These are phyloP conservation scores for Microcebus tavaratra DNA, from an alignment of 2,113 vertebrate species.

Conservation along the genomic window DNA sequence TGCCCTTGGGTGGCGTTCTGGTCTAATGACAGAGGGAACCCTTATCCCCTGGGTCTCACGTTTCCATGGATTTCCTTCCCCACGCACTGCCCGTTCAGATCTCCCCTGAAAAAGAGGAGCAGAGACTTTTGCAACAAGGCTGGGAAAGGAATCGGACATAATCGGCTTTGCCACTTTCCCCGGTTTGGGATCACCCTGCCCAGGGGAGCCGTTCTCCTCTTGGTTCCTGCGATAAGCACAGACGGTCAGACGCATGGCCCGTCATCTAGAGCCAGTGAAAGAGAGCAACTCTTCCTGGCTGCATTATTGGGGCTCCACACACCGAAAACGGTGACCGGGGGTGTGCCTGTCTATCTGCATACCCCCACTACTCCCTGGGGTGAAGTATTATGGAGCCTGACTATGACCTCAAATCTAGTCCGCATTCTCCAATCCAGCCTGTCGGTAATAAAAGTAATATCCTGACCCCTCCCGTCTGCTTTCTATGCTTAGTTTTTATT, in stretches of 20 bases:
- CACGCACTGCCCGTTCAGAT: background rate
- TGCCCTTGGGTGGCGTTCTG: too few species aligned
- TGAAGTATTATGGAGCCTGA: background rate
- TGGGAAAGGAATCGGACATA: background rate
- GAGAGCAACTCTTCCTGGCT: background rate
- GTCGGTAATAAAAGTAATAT: background rate
- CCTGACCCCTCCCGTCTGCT: background rate
- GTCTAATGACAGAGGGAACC: background rate
- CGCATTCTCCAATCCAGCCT: background rate
- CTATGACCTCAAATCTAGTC: background rate
- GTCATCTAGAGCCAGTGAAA: background rate
- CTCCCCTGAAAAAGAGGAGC: background rate
- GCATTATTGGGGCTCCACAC: background rate
- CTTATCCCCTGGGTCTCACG: background rate
- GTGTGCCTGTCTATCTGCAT: background rate
- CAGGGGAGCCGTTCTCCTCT: background rate
- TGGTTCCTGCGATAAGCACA: background rate
- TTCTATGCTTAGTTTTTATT: background rate
- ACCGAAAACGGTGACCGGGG: background rate
- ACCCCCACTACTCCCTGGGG: accelerated
- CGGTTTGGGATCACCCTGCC: background rate
- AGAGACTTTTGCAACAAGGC: background rate
- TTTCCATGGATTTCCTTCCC: background rate
- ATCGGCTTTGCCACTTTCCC: background rate
- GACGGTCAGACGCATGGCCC: too few species aligned